Conservation (phyloP, 2,113 vertebrate genomes). For the Calonectris borealis region DNA sequence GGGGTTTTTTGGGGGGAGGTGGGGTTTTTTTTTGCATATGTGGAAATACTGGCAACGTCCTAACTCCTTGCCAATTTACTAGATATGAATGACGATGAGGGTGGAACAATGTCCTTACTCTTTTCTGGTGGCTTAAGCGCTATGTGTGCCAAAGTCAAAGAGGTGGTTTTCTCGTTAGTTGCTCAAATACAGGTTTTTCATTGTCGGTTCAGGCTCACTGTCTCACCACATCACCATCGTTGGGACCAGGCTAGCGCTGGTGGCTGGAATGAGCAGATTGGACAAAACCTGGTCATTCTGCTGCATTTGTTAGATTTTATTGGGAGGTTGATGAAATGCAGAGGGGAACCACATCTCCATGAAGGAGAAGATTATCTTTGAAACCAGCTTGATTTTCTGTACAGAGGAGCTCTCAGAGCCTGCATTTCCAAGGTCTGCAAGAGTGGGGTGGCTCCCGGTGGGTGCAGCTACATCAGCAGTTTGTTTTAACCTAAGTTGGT, state of each 20-base stretch:
- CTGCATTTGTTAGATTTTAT: background rate
- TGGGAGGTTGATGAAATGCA: background rate
- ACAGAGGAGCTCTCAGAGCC: background rate
- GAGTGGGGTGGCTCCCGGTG: background rate
- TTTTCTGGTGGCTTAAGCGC: background rate
- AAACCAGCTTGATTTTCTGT: background rate
- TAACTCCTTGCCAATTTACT: background rate
- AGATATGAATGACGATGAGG: background rate
- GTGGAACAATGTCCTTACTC: conserved; percentile 9
- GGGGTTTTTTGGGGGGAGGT: background rate
- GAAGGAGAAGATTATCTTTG: background rate
- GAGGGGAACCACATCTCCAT: background rate
- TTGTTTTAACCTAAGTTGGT: background rate
- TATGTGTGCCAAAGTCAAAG: background rate
- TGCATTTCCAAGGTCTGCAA: background rate
- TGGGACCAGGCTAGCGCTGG: background rate
- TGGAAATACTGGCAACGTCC: conserved; percentile 3
- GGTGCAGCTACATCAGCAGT: background rate
- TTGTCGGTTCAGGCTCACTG: background rate
- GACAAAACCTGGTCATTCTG: background rate
- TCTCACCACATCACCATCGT: background rate
- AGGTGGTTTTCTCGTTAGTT: conserved; percentile 27
- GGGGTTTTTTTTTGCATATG: background rate
- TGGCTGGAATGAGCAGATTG: background rate
- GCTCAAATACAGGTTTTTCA: background rate